These are phyloP conservation scores for Stomatorhinus ivindoensis DNA, from an alignment of 2,113 vertebrate genomes.

Conservation along the genomic window DNA sequence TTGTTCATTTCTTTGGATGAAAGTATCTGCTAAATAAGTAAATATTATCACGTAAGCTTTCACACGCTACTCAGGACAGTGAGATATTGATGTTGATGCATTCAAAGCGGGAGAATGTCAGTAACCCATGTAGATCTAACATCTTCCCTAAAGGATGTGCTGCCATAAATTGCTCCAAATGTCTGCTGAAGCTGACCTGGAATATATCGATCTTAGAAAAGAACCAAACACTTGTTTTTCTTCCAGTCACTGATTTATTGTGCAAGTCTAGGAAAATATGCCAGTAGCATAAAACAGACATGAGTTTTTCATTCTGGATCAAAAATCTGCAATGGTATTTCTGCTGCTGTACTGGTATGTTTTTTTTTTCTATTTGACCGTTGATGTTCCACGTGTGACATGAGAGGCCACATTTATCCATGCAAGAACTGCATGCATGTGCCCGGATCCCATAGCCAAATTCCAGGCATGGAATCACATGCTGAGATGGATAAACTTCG, in stretches of 20 bases:
- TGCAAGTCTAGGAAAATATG: background rate
- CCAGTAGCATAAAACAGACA: background rate
- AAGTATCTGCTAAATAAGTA: background rate
- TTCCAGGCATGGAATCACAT: background rate
- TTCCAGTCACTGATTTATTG: background rate
- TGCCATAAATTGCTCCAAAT: background rate
- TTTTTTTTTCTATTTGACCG: background rate
- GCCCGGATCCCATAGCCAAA: background rate
- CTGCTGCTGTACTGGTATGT: background rate
- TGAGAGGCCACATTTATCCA: background rate
- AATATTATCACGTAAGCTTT: background rate
- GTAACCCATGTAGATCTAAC: background rate
- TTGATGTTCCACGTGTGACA: background rate
- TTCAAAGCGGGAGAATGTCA: background rate
- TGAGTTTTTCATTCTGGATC: background rate
- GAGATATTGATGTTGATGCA: background rate
- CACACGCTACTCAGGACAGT: background rate
- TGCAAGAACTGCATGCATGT: background rate
- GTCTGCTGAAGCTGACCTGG: background rate
- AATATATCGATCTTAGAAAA: background rate
- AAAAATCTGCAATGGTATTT: background rate
- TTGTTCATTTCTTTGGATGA: background rate
- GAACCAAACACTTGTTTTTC: background rate
- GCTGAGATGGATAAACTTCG: background rate
- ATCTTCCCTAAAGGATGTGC: background rate